Evolutionary conservation across 23 tunicate genomes (phyloP).

Genomic region (Oikopleura albicans): DNA sequence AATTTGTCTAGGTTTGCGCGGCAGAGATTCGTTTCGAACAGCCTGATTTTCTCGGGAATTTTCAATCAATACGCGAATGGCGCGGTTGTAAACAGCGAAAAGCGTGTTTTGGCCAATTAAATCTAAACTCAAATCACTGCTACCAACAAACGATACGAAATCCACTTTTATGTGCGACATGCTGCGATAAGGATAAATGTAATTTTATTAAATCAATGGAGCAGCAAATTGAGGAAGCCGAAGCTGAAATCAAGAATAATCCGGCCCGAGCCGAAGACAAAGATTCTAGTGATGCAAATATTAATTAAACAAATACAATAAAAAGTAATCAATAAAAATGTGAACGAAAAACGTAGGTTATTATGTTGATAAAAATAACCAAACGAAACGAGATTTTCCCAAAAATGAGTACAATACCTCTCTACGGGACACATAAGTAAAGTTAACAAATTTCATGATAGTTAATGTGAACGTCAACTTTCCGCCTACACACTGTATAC

Average conservation of each 20-base stretch:
- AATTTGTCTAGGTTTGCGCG: too few species aligned
- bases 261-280: slow-evolving; percentile 1
- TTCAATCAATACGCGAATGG: not conserved
- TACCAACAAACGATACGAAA: not conserved
- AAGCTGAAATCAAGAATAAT: not conserved
- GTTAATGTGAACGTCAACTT: too few species aligned
- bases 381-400: too few species aligned
- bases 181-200: not conserved
- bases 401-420: too few species aligned
- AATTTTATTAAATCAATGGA: not conserved
- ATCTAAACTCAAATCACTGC: not conserved
- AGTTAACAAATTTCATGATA: too few species aligned
- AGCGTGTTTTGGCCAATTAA: not conserved
- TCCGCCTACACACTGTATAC: too few species aligned
- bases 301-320: too few species aligned
- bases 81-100: not conserved
- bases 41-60: not conserved
- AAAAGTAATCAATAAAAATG: too few species aligned
- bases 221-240: slow-evolving; percentile 11
- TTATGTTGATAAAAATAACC: too few species aligned
- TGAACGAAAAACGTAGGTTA: too few species aligned
- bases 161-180: not conserved
- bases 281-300: not conserved
- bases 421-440: too few species aligned
- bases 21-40: not conserved